Evolutionary conservation across 2,797 vertebrate species (phyloP).

Genomic region (Mormyrops attenuatus): DNA sequence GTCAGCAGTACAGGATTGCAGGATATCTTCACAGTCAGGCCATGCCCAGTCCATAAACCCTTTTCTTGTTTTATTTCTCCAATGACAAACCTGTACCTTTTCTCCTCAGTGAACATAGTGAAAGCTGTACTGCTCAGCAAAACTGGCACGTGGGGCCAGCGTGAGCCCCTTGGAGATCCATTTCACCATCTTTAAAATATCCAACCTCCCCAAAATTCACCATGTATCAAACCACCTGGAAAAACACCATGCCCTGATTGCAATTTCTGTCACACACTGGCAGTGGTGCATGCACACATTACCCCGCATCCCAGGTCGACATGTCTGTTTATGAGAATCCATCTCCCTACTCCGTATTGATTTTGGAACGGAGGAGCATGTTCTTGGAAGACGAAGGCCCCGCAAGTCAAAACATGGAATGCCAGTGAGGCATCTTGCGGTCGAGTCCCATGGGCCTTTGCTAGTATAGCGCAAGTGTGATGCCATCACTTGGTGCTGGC

Average conservation of each 20-base stretch:
- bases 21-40: not conserved
- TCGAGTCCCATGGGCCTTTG: not conserved
- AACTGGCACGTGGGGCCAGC: not conserved
- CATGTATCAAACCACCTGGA: not conserved
- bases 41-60: not conserved
- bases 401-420: not conserved
- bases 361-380: not conserved
- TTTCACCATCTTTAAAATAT: not conserved
- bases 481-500: not conserved
- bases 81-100: not conserved
- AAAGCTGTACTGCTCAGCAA: no score
- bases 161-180: not conserved
- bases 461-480: not conserved
- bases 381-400: no score
- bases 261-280: not conserved
- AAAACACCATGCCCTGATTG: not conserved
- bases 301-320: not conserved
- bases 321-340: not conserved
- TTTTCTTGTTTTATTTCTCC: not conserved
- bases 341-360: not conserved
- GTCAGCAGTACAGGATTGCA: not conserved
- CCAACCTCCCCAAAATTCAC: not conserved
- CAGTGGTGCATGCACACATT: not conserved
- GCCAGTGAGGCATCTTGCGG: not conserved
- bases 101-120: not conserved